Evolutionary conservation across 2,797 vertebrate species (phyloP).

Genomic region (Leptodactylus fallax): DNA sequence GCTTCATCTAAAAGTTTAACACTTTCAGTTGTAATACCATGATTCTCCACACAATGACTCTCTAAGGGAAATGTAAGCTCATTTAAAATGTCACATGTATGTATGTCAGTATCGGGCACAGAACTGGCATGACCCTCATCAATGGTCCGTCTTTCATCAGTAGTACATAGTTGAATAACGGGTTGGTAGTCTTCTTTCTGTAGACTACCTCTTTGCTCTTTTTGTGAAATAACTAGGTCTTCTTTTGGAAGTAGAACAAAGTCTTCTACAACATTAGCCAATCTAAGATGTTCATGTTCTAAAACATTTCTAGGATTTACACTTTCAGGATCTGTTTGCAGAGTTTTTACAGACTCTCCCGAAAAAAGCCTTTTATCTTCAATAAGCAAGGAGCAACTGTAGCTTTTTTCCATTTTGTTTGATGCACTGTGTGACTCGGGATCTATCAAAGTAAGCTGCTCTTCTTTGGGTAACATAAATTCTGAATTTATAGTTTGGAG

Average conservation of each 20-base stretch:
- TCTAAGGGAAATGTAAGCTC: slow-evolving; percentile 80
- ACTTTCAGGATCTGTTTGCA: slow-evolving; percentile 74
- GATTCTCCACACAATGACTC: slow-evolving; percentile 75
- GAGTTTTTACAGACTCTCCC: slow-evolving; percentile 75
- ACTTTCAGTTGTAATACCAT: slow-evolving; percentile 80
- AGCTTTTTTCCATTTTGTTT: slow-evolving; percentile 78
- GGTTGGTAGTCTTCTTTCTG: slow-evolving; percentile 83
- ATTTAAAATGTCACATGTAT: slow-evolving; percentile 70
- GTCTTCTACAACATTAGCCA: slow-evolving; percentile 77
- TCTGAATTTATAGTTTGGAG: slow-evolving; percentile 76
- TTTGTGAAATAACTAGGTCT: slow-evolving; percentile 68
- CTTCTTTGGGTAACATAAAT: slow-evolving; percentile 80
- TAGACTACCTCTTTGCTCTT: slow-evolving; percentile 79
- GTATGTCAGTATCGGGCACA: slow-evolving; percentile 73
- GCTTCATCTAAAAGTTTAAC: slow-evolving; percentile 75
- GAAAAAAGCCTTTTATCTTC: slow-evolving; percentile 78
- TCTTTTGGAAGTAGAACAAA: slow-evolving; percentile 82
- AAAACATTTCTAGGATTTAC: slow-evolving; percentile 70
- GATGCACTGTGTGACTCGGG: slow-evolving; percentile 74
- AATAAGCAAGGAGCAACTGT: slow-evolving; percentile 72
- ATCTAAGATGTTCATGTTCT: slow-evolving; percentile 75
- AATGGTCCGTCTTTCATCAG: slow-evolving; percentile 75
- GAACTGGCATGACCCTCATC: slow-evolving; percentile 77
- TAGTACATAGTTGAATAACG: slow-evolving; percentile 76
- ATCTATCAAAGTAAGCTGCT: slow-evolving; percentile 71